These are phyloP conservation scores for Lasiommata megera DNA, from an alignment of 2,888 invertebrate genomes.

Conservation along the genomic window DNA sequence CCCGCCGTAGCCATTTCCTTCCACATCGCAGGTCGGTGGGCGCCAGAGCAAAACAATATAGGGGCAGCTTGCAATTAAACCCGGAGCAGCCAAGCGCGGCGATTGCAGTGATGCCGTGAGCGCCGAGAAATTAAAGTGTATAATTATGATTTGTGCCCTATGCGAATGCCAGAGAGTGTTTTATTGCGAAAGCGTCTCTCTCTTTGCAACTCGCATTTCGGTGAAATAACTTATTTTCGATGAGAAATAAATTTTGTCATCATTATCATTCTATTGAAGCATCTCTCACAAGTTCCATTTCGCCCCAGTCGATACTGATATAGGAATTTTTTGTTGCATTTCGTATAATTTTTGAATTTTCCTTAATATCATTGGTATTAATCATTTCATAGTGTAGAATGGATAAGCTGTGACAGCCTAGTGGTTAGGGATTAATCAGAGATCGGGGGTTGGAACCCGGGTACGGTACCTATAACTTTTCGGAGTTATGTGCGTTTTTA, in stretches of 20 bases:
- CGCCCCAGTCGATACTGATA: too few species aligned
- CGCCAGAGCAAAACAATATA: slow-evolving; percentile 26
- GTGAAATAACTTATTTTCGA: background rate
- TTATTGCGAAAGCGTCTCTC: background rate
- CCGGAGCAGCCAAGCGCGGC: slow-evolving; percentile 14
- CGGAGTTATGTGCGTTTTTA: too few species aligned
- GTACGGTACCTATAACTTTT: too few species aligned
- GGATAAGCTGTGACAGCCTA: too few species aligned
- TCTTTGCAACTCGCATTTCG: background rate
- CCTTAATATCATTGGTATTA: too few species aligned
- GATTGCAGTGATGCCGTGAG: slow-evolving; percentile 9
- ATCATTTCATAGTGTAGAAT: too few species aligned
- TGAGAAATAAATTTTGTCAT: background rate
- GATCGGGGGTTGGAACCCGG: too few species aligned
- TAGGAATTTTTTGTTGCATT: too few species aligned
- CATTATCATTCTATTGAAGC: too few species aligned
- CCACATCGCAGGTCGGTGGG: slow-evolving; percentile 20
- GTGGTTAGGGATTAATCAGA: too few species aligned
- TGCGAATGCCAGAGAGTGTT: background rate
- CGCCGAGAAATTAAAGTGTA: slow-evolving; percentile 9
- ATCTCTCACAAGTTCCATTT: too few species aligned
- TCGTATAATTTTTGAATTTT: too few species aligned
- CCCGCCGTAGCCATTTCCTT: slow-evolving; percentile 27
- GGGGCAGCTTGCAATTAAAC: slow-evolving; percentile 27
- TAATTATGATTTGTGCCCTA: slow-evolving; percentile 10